A percentile compares a stretch with the other conserved stretches of the same genome.
Evolutionary conservation across 2,113 vertebrate species (phyloP).

Genomic region (Harpagus bidentatus): DNA sequence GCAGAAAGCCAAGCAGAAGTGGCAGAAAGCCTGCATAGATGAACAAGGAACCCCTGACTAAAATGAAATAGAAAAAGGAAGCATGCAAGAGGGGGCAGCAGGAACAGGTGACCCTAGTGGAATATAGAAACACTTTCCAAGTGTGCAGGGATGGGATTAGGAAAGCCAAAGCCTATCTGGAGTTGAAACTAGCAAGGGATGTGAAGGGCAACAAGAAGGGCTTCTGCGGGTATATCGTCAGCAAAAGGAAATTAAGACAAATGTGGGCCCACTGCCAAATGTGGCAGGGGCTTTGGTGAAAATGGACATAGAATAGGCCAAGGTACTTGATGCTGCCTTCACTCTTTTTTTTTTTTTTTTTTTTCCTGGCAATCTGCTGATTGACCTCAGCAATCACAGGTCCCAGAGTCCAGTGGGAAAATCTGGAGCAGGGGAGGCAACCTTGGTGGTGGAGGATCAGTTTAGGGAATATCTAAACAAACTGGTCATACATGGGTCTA

Average conservation of each 20-base stretch:
- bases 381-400: not conserved
- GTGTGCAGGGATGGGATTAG: not conserved
- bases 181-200: not conserved
- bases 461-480: not conserved
- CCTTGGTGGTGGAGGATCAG: not conserved
- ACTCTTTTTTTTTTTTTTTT: no score
- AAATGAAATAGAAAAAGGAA: not conserved
- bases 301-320: not conserved
- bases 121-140: not conserved
- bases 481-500: not conserved
- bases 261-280: no score
- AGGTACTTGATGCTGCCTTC: not conserved
- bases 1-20: not conserved
- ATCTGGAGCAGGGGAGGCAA: not conserved
- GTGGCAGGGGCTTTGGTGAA: not conserved
- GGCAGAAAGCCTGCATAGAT: not conserved
- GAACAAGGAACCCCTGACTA: not conserved
- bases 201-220: not conserved
- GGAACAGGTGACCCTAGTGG: not conserved
- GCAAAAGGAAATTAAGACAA: not conserved
- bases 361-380: not conserved
- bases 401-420: not conserved
- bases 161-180: not conserved
- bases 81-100: not conserved
- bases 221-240: not conserved